Conservation (phyloP, 2,888 invertebrate genomes). For the Tryphoninae sp. region DNA sequence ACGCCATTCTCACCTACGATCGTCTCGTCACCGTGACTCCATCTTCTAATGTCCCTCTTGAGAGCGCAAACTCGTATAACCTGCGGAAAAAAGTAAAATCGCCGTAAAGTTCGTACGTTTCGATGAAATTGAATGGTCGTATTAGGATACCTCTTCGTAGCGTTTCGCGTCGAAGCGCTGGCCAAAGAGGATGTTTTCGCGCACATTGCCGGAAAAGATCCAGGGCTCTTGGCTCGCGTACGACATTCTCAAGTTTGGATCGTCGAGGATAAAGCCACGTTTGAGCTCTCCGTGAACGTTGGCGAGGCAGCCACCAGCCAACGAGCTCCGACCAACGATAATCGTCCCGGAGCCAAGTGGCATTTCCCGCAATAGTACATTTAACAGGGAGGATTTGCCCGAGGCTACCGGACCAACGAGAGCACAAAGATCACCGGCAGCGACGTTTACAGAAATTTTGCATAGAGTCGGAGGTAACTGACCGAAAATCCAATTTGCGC, state of each 20-base stretch:
- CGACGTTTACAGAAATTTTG: constrained; percentile 80
- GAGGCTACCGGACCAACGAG: constrained; percentile 87
- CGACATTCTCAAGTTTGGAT: constrained; percentile 77
- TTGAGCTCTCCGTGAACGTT: too few relatives aligned
- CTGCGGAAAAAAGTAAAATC: too few relatives aligned
- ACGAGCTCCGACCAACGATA: too few relatives aligned
- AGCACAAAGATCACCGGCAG: constrained; percentile 81
- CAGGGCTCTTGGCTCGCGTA: constrained; percentile 82
- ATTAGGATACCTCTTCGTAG: constrained; percentile 83
- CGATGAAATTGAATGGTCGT: too few relatives aligned
- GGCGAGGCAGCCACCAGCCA: too few relatives aligned
- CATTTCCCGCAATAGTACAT: too few relatives aligned
- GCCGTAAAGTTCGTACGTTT: too few relatives aligned
- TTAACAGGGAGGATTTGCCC: constrained; percentile 83
- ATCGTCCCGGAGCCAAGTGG: too few relatives aligned
- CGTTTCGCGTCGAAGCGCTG: constrained; percentile 83
- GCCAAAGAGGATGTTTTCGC: constrained; percentile 90
- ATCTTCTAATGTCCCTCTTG: constrained; percentile 86
- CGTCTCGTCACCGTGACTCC: constrained; percentile 90
- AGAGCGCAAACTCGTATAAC: constrained; percentile 87
- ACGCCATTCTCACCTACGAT: constrained; percentile 92
- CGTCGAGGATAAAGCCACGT: constrained; percentile 64
- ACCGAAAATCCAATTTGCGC: constrained; percentile 74
- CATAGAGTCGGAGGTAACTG: constrained; percentile 80
- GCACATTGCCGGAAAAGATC: constrained; percentile 83